phyloP scores from a whole-genome alignment of 2,888 invertebrate genomes.

The Ryuthela nishihirai region DNA sequence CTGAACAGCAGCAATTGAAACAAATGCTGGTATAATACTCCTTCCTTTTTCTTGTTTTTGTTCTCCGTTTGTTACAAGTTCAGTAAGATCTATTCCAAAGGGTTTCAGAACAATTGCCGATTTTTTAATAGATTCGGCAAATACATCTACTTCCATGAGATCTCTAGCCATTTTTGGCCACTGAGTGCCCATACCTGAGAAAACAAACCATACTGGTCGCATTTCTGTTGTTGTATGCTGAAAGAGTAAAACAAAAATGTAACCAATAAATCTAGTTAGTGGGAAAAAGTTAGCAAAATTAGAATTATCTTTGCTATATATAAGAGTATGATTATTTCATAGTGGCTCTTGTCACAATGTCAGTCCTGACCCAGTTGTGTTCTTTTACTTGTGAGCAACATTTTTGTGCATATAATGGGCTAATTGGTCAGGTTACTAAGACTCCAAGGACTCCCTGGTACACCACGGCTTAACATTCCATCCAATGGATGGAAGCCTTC shows the following conservation, averaged over 20 bases:
- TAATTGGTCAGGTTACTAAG: too few relatives aligned
- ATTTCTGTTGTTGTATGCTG: constrained; percentile 53
- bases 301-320: too few relatives aligned
- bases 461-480: too few relatives aligned
- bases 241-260: neutral
- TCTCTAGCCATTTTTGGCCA: constrained; percentile 94
- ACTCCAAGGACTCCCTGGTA: too few relatives aligned
- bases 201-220: constrained; percentile 89
- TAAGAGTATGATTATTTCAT: too few relatives aligned
- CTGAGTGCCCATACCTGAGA: constrained; percentile 97
- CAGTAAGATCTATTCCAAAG: constrained; percentile 76
- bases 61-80: constrained; percentile 70
- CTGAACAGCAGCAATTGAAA: constrained; percentile 92
- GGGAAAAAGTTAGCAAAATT: too few relatives aligned
- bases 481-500: too few relatives aligned
- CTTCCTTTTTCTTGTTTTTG: constrained; percentile 65
- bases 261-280: too few relatives aligned
- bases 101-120: constrained; percentile 72
- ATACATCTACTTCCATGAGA: constrained; percentile 75
- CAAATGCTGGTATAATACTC: constrained; percentile 64
- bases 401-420: too few relatives aligned
- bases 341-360: too few relatives aligned
- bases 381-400: too few relatives aligned
- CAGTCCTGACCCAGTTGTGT: too few relatives aligned
- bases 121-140: constrained; percentile 70